Conservation (phyloP, 2,888 invertebrate genomes). For the Lasius platythorax region DNA sequence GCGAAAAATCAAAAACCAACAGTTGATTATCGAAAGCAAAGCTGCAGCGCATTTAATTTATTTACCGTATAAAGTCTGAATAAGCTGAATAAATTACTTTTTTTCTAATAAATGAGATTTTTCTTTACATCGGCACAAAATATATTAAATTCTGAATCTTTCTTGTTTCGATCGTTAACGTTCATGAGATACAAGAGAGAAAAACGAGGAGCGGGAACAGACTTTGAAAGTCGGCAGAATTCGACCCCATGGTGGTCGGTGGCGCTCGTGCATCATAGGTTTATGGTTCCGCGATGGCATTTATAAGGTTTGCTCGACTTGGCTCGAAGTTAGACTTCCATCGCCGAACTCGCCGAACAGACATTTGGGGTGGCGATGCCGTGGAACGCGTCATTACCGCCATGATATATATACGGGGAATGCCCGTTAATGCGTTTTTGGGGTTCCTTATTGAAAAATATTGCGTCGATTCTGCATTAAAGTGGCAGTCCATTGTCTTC, state of each 20-base stretch:
- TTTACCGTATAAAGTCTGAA: slow-evolving; percentile 1
- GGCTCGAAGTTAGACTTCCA: slow-evolving; percentile 70
- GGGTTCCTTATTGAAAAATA: slow-evolving; percentile 80
- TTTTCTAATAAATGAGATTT: slow-evolving; percentile 4
- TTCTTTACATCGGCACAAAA: neutral
- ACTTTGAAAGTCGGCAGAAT: slow-evolving; percentile 49
- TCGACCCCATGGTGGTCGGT: slow-evolving; percentile 44
- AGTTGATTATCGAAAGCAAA: neutral
- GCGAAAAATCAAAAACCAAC: neutral
- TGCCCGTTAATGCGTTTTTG: slow-evolving; percentile 79
- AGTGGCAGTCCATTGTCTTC: slow-evolving; percentile 32
- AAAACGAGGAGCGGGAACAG: neutral
- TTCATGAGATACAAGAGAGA: slow-evolving; percentile 27
- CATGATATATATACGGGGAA: slow-evolving; percentile 79
- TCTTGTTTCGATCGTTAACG: slow-evolving; percentile 8
- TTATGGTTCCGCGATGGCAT: slow-evolving; percentile 80
- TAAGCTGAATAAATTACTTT: neutral
- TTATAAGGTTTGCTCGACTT: slow-evolving; percentile 80
- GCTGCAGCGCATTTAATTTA: neutral
- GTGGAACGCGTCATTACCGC: slow-evolving; percentile 79
- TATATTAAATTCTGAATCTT: neutral
- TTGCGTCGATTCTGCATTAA: slow-evolving; percentile 71
- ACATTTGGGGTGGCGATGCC: slow-evolving; percentile 65
- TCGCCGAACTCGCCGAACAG: slow-evolving; percentile 59
- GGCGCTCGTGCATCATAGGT: slow-evolving; percentile 78